Evolutionary conservation across 2,113 vertebrate species (phyloP).

Genomic region (Ondatra zibethicus): DNA sequence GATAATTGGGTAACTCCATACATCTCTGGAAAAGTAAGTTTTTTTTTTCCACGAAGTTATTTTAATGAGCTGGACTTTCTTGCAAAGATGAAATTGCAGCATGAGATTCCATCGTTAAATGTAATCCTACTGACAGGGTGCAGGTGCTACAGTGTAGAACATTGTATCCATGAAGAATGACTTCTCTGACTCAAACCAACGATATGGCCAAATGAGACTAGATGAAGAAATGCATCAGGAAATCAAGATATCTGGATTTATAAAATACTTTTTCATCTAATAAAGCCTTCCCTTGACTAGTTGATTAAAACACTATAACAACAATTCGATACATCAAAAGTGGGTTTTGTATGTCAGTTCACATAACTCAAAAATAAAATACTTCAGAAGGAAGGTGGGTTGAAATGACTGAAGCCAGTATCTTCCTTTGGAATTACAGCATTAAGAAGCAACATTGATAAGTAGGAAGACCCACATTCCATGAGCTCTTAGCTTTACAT

Average conservation of each 20-base stretch:
- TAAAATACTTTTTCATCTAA: conserved; percentile 37
- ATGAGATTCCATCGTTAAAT: conserved; percentile 35
- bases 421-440: conserved; percentile 7
- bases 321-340: conserved; percentile 49
- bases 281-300: conserved; percentile 39
- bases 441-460: background rate
- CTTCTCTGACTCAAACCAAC: conserved; percentile 35
- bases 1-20: conserved; percentile 42
- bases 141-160: background rate
- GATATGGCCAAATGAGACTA: background rate
- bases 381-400: conserved; percentile 8
- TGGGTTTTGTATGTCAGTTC: conserved; percentile 27
- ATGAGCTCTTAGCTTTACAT: conserved; percentile 30
- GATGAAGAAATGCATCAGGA: background rate
- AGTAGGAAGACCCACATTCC: background rate
- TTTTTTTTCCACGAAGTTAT: conserved; percentile 54
- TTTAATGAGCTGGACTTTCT: conserved; percentile 58
- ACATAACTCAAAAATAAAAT: conserved; percentile 35
- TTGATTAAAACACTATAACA: conserved; percentile 56
- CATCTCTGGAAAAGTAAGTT: conserved; percentile 30
- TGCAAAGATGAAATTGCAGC: conserved; percentile 43
- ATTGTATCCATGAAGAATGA: background rate
- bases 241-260: conserved; percentile 36
- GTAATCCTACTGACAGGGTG: background rate
- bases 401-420: background rate